Evolutionary conservation across 2,113 vertebrate genomes (phyloP).

Genomic region (Suncus etruscus): DNA sequence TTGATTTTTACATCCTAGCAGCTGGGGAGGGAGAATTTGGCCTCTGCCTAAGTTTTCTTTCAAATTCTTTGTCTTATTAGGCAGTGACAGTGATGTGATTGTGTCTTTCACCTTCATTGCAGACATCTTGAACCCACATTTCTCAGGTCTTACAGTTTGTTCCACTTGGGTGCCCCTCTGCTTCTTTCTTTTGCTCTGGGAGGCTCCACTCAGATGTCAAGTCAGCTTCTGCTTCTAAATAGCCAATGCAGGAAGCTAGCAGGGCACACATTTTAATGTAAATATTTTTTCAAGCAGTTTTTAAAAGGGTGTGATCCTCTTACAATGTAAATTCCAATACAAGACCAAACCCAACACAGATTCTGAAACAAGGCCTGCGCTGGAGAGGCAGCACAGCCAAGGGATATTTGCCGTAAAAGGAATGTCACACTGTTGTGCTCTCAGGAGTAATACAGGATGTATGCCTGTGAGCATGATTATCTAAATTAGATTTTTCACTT

Average conservation of each 20-base stretch:
- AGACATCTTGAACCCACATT: conserved; percentile 54
- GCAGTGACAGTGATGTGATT: conserved; percentile 59
- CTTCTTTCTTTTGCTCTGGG: background rate
- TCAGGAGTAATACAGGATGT: background rate
- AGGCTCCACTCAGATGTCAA: background rate
- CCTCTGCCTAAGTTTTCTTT: background rate
- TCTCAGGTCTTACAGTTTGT: background rate
- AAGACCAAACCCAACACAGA: conserved; percentile 19
- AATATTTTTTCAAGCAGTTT: conserved; percentile 11
- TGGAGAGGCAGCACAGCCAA: background rate
- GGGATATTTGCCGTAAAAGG: background rate
- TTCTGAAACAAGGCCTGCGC: background rate
- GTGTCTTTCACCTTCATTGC: conserved; percentile 24
- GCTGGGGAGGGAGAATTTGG: background rate
- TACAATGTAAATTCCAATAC: conserved; percentile 30
- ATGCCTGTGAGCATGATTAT: background rate
- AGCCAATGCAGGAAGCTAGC: background rate
- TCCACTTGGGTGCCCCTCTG: background rate
- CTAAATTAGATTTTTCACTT: no score
- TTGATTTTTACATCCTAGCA: conserved; percentile 31
- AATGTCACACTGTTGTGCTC: conserved; percentile 41
- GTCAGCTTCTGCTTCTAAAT: background rate
- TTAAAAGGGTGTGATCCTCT: conserved; percentile 19
- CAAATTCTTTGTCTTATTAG: conserved; percentile 53
- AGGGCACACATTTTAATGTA: background rate